Evolutionary conservation across 2,113 vertebrate genomes (phyloP).

Genomic region (Physeter macrocephalus): DNA sequence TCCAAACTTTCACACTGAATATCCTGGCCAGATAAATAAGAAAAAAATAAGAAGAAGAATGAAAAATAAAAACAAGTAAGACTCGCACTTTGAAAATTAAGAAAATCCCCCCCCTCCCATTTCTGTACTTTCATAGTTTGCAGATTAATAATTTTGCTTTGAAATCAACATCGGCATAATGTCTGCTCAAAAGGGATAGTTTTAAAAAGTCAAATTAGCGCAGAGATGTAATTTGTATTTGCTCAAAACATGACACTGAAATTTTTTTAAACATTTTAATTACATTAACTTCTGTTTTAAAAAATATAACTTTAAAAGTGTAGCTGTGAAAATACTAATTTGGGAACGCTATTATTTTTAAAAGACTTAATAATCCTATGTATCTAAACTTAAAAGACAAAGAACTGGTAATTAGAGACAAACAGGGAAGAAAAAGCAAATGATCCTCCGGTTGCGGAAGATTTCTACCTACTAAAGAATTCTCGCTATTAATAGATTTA

Average conservation of each 20-base stretch:
- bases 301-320: background rate
- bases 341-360: background rate
- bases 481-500: background rate
- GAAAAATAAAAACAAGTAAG: background rate
- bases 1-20: background rate
- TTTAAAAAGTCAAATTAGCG: background rate
- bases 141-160: background rate
- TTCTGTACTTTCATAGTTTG: background rate
- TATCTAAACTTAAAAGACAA: conserved; percentile 17
- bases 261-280: conserved; percentile 11
- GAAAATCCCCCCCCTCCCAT: background rate
- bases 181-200: background rate
- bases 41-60: background rate
- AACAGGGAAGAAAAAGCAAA: background rate
- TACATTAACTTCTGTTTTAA: background rate
- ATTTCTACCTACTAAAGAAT: background rate
- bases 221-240: background rate
- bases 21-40: background rate
- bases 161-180: background rate
- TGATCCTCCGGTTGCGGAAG: background rate
- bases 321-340: conserved; percentile 11
- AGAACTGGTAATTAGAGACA: background rate
- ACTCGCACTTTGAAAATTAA: background rate
- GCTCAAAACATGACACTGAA: conserved; percentile 1
- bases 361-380: background rate